These are phyloP conservation scores for Paralichthys olivaceus DNA, from an alignment of 2,113 vertebrate species.

Conservation along the genomic window DNA sequence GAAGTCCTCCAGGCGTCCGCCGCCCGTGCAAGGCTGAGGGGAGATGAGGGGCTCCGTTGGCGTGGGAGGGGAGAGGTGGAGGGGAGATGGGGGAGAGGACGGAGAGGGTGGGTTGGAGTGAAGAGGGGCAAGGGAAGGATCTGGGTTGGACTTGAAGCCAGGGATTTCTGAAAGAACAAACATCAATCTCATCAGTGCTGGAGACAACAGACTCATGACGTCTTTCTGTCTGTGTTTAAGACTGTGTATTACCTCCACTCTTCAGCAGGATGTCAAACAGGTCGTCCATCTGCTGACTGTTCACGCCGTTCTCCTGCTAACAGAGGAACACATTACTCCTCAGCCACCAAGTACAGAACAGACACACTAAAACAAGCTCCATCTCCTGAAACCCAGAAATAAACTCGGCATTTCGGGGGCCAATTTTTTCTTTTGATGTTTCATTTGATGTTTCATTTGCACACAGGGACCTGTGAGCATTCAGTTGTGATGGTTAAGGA, in stretches of 20 bases:
- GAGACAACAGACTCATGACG: not conserved
- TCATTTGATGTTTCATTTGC: too few relatives aligned
- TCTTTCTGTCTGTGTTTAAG: not conserved
- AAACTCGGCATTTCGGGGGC: not conserved
- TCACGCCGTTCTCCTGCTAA: conserved; percentile 85
- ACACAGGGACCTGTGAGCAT: too few relatives aligned
- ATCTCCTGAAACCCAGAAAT: not conserved
- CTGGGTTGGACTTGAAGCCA: conserved; percentile 80
- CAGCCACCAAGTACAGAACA: not conserved
- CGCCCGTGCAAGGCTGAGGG: conserved; percentile 58
- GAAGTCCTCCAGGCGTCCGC: conserved; percentile 92
- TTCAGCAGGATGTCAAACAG: conserved; percentile 95
- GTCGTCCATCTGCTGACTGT: conserved; percentile 94
- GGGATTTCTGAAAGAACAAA: conserved; percentile 74
- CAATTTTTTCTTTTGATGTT: not conserved
- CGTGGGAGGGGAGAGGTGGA: conserved; percentile 68
- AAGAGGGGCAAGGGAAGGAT: conserved; percentile 80
- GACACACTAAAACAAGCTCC: not conserved
- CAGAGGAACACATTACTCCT: conserved; percentile 10
- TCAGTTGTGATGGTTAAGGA: too few relatives aligned
- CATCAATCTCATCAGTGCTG: not conserved
- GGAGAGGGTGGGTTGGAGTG: conserved; percentile 77
- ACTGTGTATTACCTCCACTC: conserved; percentile 88
- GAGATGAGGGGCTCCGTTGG: conserved; percentile 48
- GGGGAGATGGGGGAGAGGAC: conserved; percentile 60